These are phyloP conservation scores for Teleogryllus oceanicus DNA, from an alignment of 2,888 invertebrate genomes.

Conservation along the genomic window DNA sequence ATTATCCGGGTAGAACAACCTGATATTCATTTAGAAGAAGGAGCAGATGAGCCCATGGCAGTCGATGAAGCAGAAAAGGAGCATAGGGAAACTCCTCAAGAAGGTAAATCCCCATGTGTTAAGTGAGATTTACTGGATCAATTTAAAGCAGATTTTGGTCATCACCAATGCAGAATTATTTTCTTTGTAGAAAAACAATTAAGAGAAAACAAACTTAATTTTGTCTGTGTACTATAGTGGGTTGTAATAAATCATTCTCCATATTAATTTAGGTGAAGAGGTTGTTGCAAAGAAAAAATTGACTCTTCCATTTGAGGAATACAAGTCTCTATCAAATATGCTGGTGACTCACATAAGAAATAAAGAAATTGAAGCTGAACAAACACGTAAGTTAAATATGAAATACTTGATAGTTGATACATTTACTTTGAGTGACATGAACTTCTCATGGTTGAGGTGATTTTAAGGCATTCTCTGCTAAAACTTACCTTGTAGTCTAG, in stretches of 20 bases:
- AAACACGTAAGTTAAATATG: background rate
- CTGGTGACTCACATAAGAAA: slow-evolving; percentile 84
- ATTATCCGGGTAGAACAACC: slow-evolving; percentile 97
- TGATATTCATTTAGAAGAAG: slow-evolving; percentile 88
- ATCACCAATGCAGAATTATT: no score
- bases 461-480: no score
- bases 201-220: no score
- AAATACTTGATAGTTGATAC: no score
- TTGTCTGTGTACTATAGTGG: no score
- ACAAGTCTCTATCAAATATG: slow-evolving; percentile 87
- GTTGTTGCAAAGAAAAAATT: slow-evolving; percentile 51
- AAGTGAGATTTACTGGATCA: no score
- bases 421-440: no score
- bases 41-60: slow-evolving; percentile 52
- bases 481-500: no score
- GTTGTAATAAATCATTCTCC: no score
- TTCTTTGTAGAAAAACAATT: no score
- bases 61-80: slow-evolving; percentile 55
- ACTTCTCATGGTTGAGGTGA: no score
- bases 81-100: background rate
- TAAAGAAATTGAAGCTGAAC: slow-evolving; percentile 59
- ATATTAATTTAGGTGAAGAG: background rate
- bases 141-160: no score
- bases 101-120: background rate
- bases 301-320: slow-evolving; percentile 86